Conservation (phyloP, 1,140 invertebrate genomes). For the Rhopalosiphum maidis region DNA sequence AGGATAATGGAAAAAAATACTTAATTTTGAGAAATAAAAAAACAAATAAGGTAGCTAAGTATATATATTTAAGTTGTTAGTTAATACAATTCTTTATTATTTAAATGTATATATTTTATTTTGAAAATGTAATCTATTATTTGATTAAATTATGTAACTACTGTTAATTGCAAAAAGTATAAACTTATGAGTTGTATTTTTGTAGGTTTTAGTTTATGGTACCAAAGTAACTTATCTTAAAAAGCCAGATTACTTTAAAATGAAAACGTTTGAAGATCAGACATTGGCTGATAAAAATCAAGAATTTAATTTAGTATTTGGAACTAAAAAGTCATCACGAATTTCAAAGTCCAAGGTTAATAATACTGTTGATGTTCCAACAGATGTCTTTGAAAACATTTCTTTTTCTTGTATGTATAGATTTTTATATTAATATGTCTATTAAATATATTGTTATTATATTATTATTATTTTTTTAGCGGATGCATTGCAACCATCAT, state of each 20-base stretch:
- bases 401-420: neutral
- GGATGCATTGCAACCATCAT: neutral
- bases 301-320: neutral
- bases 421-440: no score
- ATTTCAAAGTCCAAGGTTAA: neutral
- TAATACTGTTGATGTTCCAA: neutral
- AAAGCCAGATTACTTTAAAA: conserved; percentile 41
- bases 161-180: neutral
- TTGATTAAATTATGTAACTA: neutral
- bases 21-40: conserved; percentile 45
- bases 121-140: neutral
- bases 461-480: conserved; percentile 19
- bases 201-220: conserved; percentile 20
- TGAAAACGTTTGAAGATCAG: neutral
- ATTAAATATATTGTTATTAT: neutral
- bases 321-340: conserved; percentile 33
- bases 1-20: neutral
- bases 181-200: neutral
- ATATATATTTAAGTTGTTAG: neutral
- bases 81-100: neutral
- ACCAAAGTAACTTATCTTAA: conserved; percentile 22
- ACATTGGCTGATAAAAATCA: neutral
- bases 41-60: conserved; percentile 33
- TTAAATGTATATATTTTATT: no score
- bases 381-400: neutral